Percentiles rank a stretch among this genome's conserved stretches.
Evolutionary conservation across 2,797 vertebrate genomes (phyloP).

Genomic region (Morelia viridis): DNA sequence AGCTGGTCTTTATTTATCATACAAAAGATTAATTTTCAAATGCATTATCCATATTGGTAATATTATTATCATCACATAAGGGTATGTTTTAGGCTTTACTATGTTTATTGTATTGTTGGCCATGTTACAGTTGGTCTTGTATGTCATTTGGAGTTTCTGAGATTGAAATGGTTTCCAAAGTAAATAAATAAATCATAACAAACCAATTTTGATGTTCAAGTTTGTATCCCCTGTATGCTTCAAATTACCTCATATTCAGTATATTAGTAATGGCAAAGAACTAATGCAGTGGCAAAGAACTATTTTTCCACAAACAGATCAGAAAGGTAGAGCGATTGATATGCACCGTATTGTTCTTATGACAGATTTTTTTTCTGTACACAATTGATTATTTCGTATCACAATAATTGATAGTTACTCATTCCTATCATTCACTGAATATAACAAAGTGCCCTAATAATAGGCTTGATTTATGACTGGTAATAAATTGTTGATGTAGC

Average conservation of each 20-base stretch:
- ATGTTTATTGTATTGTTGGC: not conserved
- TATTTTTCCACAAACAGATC: not conserved
- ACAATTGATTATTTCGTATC: not conserved
- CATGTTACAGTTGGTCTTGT: not conserved
- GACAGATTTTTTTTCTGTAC: not conserved
- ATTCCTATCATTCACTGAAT: not conserved
- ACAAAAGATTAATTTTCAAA: slow-evolving; percentile 13
- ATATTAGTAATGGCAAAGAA: not conserved
- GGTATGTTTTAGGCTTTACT: not conserved
- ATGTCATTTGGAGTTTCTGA: not conserved
- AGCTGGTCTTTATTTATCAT: slow-evolving; percentile 26
- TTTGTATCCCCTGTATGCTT: slow-evolving; percentile 1
- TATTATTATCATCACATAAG: not conserved
- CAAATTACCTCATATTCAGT: not conserved
- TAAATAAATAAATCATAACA: slow-evolving; percentile 1
- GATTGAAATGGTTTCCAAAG: not conserved
- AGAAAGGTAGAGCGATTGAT: not conserved
- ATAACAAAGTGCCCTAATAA: not conserved
- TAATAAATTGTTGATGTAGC: not conserved
- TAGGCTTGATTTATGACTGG: not conserved
- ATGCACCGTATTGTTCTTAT: not conserved
- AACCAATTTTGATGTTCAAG: slow-evolving; percentile 9
- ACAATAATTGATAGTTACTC: not conserved
- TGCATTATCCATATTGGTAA: not conserved
- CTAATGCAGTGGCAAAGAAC: not conserved